These are phyloP conservation scores for Daptonema setosum DNA, from an alignment of 2,888 invertebrate genomes.

Conservation along the genomic window DNA sequence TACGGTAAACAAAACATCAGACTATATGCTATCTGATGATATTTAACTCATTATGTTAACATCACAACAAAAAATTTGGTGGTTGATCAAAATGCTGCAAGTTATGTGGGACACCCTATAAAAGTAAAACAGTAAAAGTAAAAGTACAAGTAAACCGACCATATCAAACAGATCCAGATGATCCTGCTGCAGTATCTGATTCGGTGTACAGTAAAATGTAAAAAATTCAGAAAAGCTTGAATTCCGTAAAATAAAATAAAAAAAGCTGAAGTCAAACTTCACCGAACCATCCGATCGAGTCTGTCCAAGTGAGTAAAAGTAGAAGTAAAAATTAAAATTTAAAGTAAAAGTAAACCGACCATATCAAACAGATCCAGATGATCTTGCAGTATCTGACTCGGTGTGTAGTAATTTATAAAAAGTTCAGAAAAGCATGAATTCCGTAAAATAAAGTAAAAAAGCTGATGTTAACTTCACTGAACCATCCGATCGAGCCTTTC, in stretches of 20 bases:
- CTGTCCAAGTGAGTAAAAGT: too few relatives aligned
- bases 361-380: conserved; percentile 97
- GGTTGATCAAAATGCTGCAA: too few relatives aligned
- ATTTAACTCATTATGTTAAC: too few relatives aligned
- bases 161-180: conserved; percentile 97
- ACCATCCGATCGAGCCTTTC: too few relatives aligned
- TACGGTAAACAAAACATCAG: too few relatives aligned
- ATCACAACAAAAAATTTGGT: too few relatives aligned
- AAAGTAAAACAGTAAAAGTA: neutral
- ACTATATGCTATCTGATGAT: too few relatives aligned
- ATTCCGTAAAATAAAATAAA: conserved; percentile 9
- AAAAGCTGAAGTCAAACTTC: too few relatives aligned
- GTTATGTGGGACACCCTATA: too few relatives aligned
- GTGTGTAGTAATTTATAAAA: conserved; percentile 1
- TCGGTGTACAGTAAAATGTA: conserved; percentile 4
- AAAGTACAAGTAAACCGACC: conserved; percentile 36
- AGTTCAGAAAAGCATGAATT: conserved; percentile 6
- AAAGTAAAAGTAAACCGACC: conserved; percentile 36
- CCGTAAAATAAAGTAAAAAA: conserved; percentile 9
- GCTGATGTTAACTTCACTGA: too few relatives aligned
- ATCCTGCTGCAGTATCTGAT: conserved; percentile 18
- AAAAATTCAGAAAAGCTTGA: conserved; percentile 6
- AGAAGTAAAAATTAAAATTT: neutral
- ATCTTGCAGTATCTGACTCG: conserved; percentile 16
- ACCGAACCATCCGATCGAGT: too few relatives aligned